Base-by-base conservation (phyloP, 1,140 invertebrate species). In the Zaprionus tsacasi region DNA sequence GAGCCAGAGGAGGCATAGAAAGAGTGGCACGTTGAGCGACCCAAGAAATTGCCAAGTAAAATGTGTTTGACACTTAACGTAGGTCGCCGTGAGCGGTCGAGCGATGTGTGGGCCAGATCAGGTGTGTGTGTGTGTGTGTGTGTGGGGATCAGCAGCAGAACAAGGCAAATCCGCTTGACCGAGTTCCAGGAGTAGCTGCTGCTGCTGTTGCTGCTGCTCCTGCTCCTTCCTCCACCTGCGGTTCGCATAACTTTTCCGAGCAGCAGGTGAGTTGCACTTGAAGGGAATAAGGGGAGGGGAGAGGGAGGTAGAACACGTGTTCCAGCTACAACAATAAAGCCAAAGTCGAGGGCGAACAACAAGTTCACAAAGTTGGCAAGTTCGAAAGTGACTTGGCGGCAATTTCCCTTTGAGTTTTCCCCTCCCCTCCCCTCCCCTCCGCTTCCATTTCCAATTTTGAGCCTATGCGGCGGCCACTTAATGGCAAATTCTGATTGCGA, bases 61-160 rank as follows among this genome's bases (percentile, higher is more conserved):
- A 88, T 87, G 79, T 82, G 82, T 88, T 87, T 87, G 82, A 87
- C 82, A 88, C 76, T 88, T 87, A 88, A 87, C 82, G 83, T 88
- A 78, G 82, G 82, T 87, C 83, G 79, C 76, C 66, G 36, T 15
- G 40, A 45, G 40, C 40, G 57, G 48, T 30, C 54, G 50, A 56
- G 13, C 50, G 38, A 35, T 40, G 48, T 35, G 33, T 4, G 61
- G 61, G 33, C 1, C 21, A 21, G 21, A 54, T 64, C 50, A 40
- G 40, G 21, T 21, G 21, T 21, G 21, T 21, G 2, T 21, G 21
- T 21, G 2, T 21, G 21, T 21, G 21, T 21, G 30, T 33, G 30
- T 33, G 30, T 17, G 27, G 15, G 55, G 12, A 36, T 33, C 50
- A 13, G 35, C 17, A 17, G n/a, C 6, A 21, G 58, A 38, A 73